phyloP scores from a whole-genome alignment of 2,797 vertebrate genomes.

The Acipenser ruthenus region DNA sequence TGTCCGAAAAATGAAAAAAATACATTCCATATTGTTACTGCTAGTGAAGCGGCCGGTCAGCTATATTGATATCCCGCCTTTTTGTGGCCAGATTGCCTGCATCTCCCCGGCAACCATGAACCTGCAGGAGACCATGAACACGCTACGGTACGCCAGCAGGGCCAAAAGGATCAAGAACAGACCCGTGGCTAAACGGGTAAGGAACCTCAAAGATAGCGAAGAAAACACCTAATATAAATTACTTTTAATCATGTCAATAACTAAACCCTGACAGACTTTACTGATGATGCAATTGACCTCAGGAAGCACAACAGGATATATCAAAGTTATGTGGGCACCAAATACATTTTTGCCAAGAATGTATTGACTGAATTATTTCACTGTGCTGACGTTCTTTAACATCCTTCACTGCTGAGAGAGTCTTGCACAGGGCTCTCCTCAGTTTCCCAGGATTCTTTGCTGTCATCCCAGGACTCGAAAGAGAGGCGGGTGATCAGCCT shows the following conservation, averaged over 20 bases:
- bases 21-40: too few relatives aligned
- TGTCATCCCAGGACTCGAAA: conserved; percentile 7
- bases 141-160: conserved; percentile 51
- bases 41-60: accelerated
- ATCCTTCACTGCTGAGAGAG: too few relatives aligned
- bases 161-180: conserved; percentile 49
- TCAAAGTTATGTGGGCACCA: neutral
- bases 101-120: conserved; percentile 48
- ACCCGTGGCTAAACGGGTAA: conserved; percentile 45
- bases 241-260: neutral
- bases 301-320: too few relatives aligned
- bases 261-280: neutral
- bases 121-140: conserved; percentile 59
- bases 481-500: conserved; percentile 36
- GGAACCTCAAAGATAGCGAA: neutral
- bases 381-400: too few relatives aligned
- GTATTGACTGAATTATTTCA: neutral
- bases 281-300: neutral
- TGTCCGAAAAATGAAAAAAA: too few relatives aligned
- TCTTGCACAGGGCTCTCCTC: too few relatives aligned
- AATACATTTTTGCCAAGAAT: too few relatives aligned
- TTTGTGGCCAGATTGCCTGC: conserved; percentile 44
- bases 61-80: neutral
- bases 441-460: neutral
- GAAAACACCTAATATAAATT: neutral